These are phyloP conservation scores for Erebia palarica DNA, from an alignment of 2,888 invertebrate species.

Conservation along the genomic window DNA sequence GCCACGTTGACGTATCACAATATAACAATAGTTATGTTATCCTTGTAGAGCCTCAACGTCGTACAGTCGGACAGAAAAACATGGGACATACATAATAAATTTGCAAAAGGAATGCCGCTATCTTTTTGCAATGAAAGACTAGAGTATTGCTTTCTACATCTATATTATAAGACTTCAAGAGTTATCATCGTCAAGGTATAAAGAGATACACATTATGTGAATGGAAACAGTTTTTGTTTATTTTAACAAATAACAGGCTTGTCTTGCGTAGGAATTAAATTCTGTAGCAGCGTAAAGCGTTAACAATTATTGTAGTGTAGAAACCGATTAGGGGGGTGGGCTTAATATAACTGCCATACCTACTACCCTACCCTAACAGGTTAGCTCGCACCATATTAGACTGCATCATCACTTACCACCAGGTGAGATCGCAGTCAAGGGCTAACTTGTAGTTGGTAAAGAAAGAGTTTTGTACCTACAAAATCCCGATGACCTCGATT, in stretches of 20 bases:
- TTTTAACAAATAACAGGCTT: no score
- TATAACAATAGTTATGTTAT: conserved; percentile 32
- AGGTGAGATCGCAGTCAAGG: no score
- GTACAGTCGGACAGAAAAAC: conserved; percentile 27
- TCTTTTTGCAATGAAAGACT: conserved; percentile 13
- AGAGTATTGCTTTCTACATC: conserved; percentile 4
- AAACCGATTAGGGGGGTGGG: no score
- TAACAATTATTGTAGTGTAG: no score
- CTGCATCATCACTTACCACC: no score
- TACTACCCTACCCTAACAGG: no score
- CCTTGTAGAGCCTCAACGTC: conserved; percentile 22
- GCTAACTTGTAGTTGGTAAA: no score
- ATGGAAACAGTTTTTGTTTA: background rate
- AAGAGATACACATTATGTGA: background rate
- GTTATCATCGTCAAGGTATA: background rate
- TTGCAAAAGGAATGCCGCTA: conserved; percentile 1
- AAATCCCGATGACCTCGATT: background rate
- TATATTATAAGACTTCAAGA: background rate
- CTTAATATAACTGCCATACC: no score
- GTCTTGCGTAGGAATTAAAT: no score
- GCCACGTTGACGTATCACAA: background rate
- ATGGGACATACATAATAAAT: conserved; percentile 18
- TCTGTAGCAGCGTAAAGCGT: no score
- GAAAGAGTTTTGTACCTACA: no score
- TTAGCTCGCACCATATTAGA: no score